phyloP scores from a whole-genome alignment of 2,113 vertebrate genomes.

The Platichthys flesus region DNA sequence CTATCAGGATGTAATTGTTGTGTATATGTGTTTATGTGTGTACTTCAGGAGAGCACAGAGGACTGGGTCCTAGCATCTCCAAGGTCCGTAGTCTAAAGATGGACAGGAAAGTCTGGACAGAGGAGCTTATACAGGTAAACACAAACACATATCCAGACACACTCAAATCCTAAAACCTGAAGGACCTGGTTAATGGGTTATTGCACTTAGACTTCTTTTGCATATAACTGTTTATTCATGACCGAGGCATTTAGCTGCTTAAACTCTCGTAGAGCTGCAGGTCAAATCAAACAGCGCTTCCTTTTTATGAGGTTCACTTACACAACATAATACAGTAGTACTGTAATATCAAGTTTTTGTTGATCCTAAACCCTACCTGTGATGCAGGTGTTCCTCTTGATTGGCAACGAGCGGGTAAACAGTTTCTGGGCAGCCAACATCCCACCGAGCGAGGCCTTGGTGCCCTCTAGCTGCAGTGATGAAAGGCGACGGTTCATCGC shows the following conservation, averaged over 20 bases:
- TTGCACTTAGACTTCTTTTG: not conserved
- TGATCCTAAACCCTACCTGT: not conserved
- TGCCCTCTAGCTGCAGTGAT: conserved; percentile 79
- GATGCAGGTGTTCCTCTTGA: conserved; percentile 86
- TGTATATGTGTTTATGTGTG: conserved; percentile 1
- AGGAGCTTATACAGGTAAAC: conserved; percentile 90
- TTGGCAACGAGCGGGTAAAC: conserved; percentile 89
- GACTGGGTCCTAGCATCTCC: conserved; percentile 88
- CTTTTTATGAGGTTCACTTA: not conserved
- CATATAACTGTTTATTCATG: not conserved
- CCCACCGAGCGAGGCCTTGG: conserved; percentile 91
- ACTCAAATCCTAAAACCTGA: not conserved
- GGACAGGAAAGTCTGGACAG: conserved; percentile 96
- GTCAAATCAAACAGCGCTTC: not conserved
- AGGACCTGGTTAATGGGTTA: no score
- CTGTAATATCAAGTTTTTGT: no score
- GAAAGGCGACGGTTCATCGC: conserved; percentile 85
- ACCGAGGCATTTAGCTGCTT: not conserved
- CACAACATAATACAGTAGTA: not conserved
- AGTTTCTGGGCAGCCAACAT: conserved; percentile 95
- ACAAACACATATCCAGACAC: not conserved
- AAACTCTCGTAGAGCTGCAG: not conserved
- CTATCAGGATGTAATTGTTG: not conserved
- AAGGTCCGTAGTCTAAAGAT: conserved; percentile 98
- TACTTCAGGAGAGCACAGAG: conserved; percentile 88